phyloP scores from a whole-genome alignment of 2,113 vertebrate species.

The Tragelaphus imberbis region DNA sequence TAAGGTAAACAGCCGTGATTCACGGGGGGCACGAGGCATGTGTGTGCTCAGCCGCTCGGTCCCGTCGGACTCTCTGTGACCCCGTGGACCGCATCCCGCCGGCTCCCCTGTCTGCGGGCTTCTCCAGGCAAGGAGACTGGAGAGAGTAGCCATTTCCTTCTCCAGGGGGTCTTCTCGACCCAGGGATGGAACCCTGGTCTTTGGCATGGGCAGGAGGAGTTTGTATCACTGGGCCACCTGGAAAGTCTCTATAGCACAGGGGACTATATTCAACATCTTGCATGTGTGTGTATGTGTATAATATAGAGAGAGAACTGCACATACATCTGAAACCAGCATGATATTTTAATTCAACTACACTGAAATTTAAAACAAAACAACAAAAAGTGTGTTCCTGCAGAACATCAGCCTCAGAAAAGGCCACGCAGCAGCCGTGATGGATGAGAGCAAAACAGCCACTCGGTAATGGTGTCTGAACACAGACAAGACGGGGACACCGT shows the following conservation, averaged over 20 bases:
- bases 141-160: neutral
- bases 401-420: neutral
- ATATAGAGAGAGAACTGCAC: neutral
- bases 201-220: too few relatives aligned
- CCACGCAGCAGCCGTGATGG: neutral
- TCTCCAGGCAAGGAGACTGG: neutral
- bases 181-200: neutral
- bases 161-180: neutral
- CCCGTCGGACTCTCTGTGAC: neutral
- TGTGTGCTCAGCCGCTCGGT: neutral
- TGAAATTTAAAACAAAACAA: neutral
- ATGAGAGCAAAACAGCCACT: rapidly evolving
- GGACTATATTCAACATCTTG: rapidly evolving
- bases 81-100: rapidly evolving
- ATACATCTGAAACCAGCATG: neutral
- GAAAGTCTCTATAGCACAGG: rapidly evolving
- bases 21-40: rapidly evolving
- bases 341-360: neutral
- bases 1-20: rapidly evolving
- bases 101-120: rapidly evolving
- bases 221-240: neutral
- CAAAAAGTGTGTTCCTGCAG: neutral
- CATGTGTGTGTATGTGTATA: rapidly evolving
- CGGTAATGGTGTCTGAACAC: too few relatives aligned
- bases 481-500: rapidly evolving